A percentile compares a stretch with the other conserved stretches of the same genome.
Evolutionary conservation across 2,113 vertebrate genomes (phyloP).

Genomic region (Cryptomyrus ogoouensis): DNA sequence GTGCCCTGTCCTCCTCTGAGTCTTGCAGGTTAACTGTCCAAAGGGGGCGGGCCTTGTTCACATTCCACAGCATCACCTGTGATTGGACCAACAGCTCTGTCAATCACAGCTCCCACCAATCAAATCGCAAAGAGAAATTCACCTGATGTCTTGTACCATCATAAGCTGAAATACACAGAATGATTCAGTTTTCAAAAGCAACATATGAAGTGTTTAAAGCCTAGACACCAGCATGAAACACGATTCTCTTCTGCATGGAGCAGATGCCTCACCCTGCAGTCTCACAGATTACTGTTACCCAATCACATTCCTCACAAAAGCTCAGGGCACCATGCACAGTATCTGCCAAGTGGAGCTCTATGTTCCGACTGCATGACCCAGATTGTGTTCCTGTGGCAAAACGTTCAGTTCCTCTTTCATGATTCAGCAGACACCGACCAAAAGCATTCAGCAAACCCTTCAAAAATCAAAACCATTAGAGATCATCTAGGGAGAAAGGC

Average conservation of each 20-base stretch:
- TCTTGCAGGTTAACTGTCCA: conserved; percentile 83
- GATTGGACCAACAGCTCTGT: background rate
- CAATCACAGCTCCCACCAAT: background rate
- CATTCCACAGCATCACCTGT: conserved; percentile 87
- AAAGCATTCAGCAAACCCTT: background rate
- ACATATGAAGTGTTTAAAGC: background rate
- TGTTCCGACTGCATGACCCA: background rate
- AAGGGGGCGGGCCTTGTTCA: conserved; percentile 82
- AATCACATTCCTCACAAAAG: background rate
- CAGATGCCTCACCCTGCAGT: background rate
- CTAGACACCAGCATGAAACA: background rate
- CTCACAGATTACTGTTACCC: background rate
- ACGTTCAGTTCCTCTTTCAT: background rate
- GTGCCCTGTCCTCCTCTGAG: conserved; percentile 50
- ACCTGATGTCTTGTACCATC: background rate
- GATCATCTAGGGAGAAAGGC: background rate
- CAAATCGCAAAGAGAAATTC: background rate
- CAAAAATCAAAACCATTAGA: background rate
- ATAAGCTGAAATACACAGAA: background rate
- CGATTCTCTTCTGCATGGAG: background rate
- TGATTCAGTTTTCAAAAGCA: background rate
- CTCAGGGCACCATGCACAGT: background rate
- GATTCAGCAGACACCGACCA: background rate
- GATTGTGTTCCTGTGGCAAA: background rate
- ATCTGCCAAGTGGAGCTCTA: background rate